Conservation (phyloP, 1,140 invertebrate genomes). For the Gerris buenoi region DNA sequence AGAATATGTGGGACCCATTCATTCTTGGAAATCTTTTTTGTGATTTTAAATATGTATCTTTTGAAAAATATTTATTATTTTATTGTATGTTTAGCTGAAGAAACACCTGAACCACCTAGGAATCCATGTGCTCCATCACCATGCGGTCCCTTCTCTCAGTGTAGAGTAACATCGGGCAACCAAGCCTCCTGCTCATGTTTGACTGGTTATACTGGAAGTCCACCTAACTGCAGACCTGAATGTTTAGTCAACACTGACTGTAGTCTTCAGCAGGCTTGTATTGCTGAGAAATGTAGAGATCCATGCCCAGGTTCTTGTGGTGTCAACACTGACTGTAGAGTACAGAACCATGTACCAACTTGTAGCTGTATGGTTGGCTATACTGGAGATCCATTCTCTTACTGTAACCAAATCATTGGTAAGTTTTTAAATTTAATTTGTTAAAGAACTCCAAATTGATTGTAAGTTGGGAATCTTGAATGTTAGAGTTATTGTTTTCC, state of each 20-base stretch:
- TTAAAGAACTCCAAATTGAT: too few species aligned
- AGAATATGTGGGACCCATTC: too few species aligned
- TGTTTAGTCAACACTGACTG: conserved; percentile 48
- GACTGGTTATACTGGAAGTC: conserved; percentile 47
- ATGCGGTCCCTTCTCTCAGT: conserved; percentile 56
- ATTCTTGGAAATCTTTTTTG: too few species aligned
- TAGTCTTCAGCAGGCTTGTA: conserved; percentile 46
- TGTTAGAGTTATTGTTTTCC: too few species aligned
- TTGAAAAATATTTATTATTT: background rate
- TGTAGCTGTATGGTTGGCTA: conserved; percentile 50
- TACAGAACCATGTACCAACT: conserved; percentile 53
- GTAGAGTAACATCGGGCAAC: conserved; percentile 45
- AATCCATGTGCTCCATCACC: conserved; percentile 55
- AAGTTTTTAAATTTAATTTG: too few species aligned
- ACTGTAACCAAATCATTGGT: conserved; percentile 40
- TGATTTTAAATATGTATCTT: background rate
- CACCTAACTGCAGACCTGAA: conserved; percentile 47
- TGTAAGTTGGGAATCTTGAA: too few species aligned
- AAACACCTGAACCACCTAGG: conserved; percentile 31
- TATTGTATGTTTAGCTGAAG: background rate
- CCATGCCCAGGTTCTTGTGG: conserved; percentile 58
- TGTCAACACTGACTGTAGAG: conserved; percentile 47
- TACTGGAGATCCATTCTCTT: conserved; percentile 52
- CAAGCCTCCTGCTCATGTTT: conserved; percentile 55
- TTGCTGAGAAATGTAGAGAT: conserved; percentile 55